Percentiles rank a stretch among this genome's conserved stretches.
phyloP scores from a whole-genome alignment of 2,113 vertebrate genomes.

The Gallinago media region DNA sequence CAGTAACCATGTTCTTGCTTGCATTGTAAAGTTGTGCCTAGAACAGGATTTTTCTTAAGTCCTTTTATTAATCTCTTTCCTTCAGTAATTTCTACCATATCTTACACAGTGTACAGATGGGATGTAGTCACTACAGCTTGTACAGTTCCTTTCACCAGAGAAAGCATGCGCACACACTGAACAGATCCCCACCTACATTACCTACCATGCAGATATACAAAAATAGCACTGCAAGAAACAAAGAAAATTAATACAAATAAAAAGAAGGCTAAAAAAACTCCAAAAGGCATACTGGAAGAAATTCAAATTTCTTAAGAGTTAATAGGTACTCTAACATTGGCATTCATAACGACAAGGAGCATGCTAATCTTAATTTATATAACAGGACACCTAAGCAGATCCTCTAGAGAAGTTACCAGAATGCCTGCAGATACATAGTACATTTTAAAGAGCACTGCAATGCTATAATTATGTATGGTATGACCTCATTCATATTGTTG shows the following conservation, averaged over 20 bases:
- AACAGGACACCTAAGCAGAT: not conserved
- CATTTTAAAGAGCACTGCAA: not conserved
- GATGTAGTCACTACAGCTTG: not conserved
- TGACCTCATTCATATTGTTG: not conserved
- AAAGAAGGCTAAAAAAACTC: not conserved
- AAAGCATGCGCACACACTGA: accelerated
- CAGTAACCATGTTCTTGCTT: not conserved
- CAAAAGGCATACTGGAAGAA: not conserved
- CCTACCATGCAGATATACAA: not conserved
- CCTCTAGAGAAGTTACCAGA: not conserved
- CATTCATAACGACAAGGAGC: not conserved
- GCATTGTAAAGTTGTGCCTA: not conserved
- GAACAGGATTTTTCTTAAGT: not conserved
- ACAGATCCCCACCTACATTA: not conserved
- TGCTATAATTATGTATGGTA: not conserved
- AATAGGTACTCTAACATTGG: not conserved
- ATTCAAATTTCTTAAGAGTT: not conserved
- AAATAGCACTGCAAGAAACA: not conserved
- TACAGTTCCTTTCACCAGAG: not conserved
- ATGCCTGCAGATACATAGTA: not conserved
- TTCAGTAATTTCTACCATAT: not conserved
- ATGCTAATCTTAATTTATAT: not conserved
- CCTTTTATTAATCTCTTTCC: not conserved
- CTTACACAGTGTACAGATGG: not conserved
- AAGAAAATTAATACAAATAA: not conserved